Evolutionary conservation across 2,888 invertebrate species (phyloP).

Genomic region (Lasioglossum pauxillum): DNA sequence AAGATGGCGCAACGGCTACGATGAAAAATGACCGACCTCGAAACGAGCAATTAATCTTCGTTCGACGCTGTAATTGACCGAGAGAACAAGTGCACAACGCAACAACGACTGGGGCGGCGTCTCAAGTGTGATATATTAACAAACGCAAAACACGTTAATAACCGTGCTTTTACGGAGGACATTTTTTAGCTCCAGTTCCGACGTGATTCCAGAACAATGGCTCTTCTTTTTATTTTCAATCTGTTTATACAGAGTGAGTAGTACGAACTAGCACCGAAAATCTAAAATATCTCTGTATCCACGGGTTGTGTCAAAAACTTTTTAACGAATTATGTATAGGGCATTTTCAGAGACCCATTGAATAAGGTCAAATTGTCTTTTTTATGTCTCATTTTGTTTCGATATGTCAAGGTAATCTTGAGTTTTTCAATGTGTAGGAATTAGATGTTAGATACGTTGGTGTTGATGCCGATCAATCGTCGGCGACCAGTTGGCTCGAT

Average conservation of each 20-base stretch:
- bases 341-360: too few species aligned
- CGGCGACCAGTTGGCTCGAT: too few species aligned
- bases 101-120: constrained; percentile 21
- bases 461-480: too few species aligned
- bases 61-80: constrained; percentile 48
- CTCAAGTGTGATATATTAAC: constrained; percentile 47
- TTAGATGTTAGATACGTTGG: too few species aligned
- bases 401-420: too few species aligned
- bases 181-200: background rate
- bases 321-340: too few species aligned
- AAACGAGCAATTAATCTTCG: constrained; percentile 45
- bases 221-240: background rate
- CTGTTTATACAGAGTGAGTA: background rate
- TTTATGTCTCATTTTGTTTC: too few species aligned
- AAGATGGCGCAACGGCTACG: constrained; percentile 18
- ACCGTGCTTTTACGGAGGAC: background rate
- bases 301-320: too few species aligned
- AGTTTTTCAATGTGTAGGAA: too few species aligned
- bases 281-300: too few species aligned
- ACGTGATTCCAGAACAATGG: background rate
- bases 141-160: constrained; percentile 31
- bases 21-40: constrained; percentile 38
- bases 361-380: too few species aligned
- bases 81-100: constrained; percentile 35
- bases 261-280: background rate